Base-by-base conservation (phyloP, 2,113 vertebrate genomes). In the Paradoxurus hermaphroditus region DNA sequence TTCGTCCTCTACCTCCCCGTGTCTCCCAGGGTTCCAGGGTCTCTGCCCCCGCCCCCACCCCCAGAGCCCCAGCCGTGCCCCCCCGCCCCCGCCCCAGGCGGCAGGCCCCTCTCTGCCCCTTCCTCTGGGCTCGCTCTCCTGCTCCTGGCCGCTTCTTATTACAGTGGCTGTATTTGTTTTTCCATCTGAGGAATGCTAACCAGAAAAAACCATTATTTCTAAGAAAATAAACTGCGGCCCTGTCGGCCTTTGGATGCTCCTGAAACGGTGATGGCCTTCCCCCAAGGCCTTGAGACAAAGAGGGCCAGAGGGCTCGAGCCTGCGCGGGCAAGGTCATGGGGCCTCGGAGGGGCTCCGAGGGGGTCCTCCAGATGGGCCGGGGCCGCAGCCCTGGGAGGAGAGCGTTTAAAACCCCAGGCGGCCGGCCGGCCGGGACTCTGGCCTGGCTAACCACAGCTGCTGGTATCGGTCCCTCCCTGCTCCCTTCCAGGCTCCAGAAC, bases 201-300 rank as follows among this genome's bases (percentile, higher is more conserved):
- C 95, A 96, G 96, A 95, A 94, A 98, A 98, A 98, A 96, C 90
- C 97, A 98, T 98, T 97, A 98, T 98, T 98, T 97, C 98, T 98
- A 98, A 97, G 96, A 98, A 98, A 98, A 98, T 98, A 98, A 98
- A 98, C 97, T 72, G 19, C 44, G 53, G 78, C 81, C 94, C 91
- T 29, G 44, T 67, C 49, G 77, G 95, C 97, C 97, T 97, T 97
- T 98, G 98, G 94, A 86, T 83, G 97, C 93, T 97, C 88, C 97
- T 97, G 97, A 97, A 94, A 96, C 85, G 95, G 95, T 83, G 94
- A 12, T 1, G 16, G 95, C 93, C 96, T 88, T 95, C 97, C 92
- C 97, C 94, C 23, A 93, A 97, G 96, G 93, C 96, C 97, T 95
- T 91, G 90, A 95, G 90, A 96, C 94, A 95, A 95, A 97, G 95